Base-by-base conservation (phyloP, 1,140 invertebrate species). In the Leptoteleia sp. region DNA sequence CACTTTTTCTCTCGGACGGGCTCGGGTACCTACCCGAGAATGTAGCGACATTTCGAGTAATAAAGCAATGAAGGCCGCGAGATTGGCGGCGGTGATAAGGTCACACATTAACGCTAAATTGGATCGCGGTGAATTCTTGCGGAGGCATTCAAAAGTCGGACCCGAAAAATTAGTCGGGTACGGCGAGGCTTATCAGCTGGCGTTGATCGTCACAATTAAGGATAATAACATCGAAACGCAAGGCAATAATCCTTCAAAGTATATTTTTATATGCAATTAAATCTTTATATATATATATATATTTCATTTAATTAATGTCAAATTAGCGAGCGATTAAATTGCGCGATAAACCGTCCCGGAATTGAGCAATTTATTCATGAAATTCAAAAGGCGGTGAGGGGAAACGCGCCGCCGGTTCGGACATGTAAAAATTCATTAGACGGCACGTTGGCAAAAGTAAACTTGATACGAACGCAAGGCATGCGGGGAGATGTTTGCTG, bases 21-120 rank as follows among this genome's bases (percentile, higher is more conserved):
- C 65, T 57, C 65, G 61, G n/a, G n/a, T n/a, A n/a, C n/a, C n/a
- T n/a, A n/a, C n/a, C n/a, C n/a, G n/a, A n/a, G n/a, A n/a, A n/a
- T n/a, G 59, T 54, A 70, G 19, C 25, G 8, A 29, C 27, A 2
- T 70, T 57, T 29, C 27, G 5, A 42, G 67, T 52, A 67, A 76
- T 67, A 61, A 57, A 29, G 37, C 67, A 75, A 59, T 57, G 50
- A 55, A 72, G 64, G 13, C 33, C 9, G 8, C 29, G n/a, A 13
- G 50, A 71, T 71, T 45, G 4, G 7, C n/a, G 6, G n/a, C 47
- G 19, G 31, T 38, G 48, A 72, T 62, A 62, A 55, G 19, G 17
- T 55, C n/a, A n/a, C 57, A 47, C 19, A 73, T 64, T 64, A 55
- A 64, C 37, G 50, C 35, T 62, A 64, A 72, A 62, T 64, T 62